phyloP scores from a whole-genome alignment of 2,797 vertebrate genomes.

The Anguilla pacifica region DNA sequence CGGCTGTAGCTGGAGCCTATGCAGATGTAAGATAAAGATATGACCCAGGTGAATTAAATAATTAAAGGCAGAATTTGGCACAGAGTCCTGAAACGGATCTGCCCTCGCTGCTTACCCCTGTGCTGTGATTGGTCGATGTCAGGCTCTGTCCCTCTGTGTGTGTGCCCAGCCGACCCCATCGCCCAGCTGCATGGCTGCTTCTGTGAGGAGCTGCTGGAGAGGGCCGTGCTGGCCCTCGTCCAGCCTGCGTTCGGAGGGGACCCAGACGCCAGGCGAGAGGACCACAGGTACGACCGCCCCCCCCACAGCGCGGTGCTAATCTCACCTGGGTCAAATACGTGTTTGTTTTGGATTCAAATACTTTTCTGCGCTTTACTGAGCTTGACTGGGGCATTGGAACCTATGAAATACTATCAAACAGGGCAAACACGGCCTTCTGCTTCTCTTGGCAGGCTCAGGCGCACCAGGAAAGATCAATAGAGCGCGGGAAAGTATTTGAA shows the following conservation, averaged over 20 bases:
- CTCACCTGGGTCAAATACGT: no score
- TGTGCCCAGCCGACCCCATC: constrained; percentile 83
- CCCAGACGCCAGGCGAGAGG: constrained; percentile 63
- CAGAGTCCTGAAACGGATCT: background rate
- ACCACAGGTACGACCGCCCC: constrained; percentile 74
- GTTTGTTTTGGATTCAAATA: no score
- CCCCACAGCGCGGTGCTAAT: background rate
- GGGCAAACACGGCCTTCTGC: no score
- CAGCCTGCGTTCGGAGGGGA: constrained; percentile 79
- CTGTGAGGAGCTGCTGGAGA: constrained; percentile 90
- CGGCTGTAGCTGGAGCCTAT: background rate
- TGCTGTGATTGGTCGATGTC: background rate
- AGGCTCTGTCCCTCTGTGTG: background rate
- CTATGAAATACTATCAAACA: no score
- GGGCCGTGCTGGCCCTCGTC: constrained; percentile 87
- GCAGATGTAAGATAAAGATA: background rate
- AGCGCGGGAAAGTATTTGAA: no score
- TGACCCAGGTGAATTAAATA: background rate
- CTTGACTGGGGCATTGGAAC: no score
- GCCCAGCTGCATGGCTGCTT: constrained; percentile 93
- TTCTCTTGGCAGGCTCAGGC: no score
- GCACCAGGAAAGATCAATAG: no score
- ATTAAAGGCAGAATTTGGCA: background rate
- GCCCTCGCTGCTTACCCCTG: background rate
- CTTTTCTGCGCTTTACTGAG: no score